Conservation (phyloP, 1,140 invertebrate species). For the Luehdorfia chinensis region DNA sequence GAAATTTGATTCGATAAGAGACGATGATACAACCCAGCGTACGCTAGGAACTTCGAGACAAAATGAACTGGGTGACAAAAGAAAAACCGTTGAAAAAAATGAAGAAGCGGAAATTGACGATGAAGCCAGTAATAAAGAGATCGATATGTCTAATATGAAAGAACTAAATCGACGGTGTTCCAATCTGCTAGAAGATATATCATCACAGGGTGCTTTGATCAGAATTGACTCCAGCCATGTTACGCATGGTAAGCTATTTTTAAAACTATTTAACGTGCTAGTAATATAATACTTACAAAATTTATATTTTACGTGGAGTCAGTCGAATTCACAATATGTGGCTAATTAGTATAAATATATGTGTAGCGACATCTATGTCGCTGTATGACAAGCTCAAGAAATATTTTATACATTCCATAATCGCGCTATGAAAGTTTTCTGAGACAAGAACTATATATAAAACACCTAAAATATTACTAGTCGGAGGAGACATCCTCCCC, state of each 20-base stretch:
- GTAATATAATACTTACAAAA: background rate
- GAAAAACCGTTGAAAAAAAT: constrained; percentile 13
- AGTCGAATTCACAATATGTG: too few species aligned
- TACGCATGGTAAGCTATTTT: constrained; percentile 54
- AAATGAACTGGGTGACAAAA: background rate
- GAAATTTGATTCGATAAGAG: constrained; percentile 23
- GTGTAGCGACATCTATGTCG: too few species aligned
- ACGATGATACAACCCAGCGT: background rate
- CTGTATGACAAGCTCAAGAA: too few species aligned
- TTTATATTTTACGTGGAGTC: too few species aligned
- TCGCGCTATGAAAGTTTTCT: too few species aligned
- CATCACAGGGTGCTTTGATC: constrained; percentile 64
- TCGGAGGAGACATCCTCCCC: too few species aligned
- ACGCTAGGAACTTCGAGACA: constrained; percentile 18
- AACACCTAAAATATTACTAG: too few species aligned
- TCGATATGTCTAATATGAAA: constrained; percentile 63
- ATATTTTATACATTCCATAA: too few species aligned
- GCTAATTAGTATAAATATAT: too few species aligned
- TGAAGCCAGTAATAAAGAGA: constrained; percentile 30
- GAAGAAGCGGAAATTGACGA: constrained; percentile 23
- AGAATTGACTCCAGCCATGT: constrained; percentile 74
- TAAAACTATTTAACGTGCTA: background rate
- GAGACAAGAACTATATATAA: too few species aligned
- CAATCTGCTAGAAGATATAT: constrained; percentile 73
- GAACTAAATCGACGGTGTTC: constrained; percentile 74